Evolutionary conservation across 2,797 vertebrate species (phyloP).

Genomic region (Numenius phaeopus): DNA sequence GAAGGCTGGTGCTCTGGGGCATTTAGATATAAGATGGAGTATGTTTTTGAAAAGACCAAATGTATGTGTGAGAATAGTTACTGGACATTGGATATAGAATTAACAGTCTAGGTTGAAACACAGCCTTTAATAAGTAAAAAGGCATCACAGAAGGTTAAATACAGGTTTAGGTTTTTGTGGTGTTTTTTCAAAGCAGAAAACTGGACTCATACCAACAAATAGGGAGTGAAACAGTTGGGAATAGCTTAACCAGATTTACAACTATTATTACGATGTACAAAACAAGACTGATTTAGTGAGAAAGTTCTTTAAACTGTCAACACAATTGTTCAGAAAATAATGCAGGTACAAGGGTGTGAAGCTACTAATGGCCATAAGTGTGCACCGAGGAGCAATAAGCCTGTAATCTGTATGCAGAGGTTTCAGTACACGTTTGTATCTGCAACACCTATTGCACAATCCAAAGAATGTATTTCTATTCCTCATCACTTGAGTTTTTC

Average conservation of each 20-base stretch:
- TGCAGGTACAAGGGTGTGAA: neutral
- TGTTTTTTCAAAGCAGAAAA: neutral
- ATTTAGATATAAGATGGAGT: neutral
- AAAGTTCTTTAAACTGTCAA: neutral
- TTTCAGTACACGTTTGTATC: neutral
- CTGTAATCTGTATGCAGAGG: neutral
- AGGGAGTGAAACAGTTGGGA: neutral
- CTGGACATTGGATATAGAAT: neutral
- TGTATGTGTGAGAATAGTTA: neutral
- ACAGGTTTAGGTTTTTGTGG: neutral
- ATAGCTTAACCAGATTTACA: neutral
- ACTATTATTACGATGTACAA: neutral
- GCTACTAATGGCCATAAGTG: neutral
- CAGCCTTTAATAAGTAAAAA: neutral
- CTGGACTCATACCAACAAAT: neutral
- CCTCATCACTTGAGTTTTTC: neutral
- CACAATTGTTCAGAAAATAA: neutral
- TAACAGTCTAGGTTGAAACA: neutral
- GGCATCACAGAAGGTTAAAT: neutral
- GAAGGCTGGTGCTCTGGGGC: neutral
- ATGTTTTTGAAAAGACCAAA: neutral
- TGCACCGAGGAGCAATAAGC: neutral
- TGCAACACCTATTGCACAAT: neutral
- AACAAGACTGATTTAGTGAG: neutral
- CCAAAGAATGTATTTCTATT: neutral